A percentile compares a stretch with the other conserved stretches of the same genome.
Conservation (phyloP, 1,140 invertebrate genomes). For the Batillaria attramentaria region DNA sequence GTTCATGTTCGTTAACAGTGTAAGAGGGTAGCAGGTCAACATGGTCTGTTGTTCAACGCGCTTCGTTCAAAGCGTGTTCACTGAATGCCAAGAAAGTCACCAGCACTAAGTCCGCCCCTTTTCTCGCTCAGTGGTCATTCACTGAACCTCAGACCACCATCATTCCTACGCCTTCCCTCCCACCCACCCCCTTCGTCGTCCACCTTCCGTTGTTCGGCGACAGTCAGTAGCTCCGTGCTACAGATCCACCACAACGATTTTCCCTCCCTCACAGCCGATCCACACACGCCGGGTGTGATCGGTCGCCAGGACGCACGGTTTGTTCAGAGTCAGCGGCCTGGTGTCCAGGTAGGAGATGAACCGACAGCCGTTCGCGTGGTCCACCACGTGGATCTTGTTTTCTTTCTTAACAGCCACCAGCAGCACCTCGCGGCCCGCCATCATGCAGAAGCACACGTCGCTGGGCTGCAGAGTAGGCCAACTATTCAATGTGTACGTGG, state of each 20-base stretch:
- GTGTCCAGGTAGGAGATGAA: constrained; percentile 1
- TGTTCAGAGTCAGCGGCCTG: not conserved
- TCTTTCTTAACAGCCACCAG: not conserved
- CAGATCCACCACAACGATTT: not conserved
- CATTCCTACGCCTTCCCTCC: too few relatives aligned
- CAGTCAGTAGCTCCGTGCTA: too few relatives aligned
- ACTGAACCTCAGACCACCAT: too few relatives aligned
- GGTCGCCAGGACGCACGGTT: constrained; percentile 1
- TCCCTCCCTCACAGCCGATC: constrained; percentile 17
- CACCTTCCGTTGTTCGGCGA: too few relatives aligned
- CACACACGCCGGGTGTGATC: constrained; percentile 8
- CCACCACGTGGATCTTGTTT: constrained; percentile 7
- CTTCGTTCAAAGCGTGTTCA: too few relatives aligned
- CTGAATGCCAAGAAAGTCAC: too few relatives aligned
- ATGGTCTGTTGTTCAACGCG: too few relatives aligned
- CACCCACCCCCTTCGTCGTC: too few relatives aligned
- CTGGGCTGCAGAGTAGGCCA: not conserved
- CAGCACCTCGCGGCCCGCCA: constrained; percentile 17
- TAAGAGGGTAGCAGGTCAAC: too few relatives aligned
- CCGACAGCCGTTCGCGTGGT: constrained; percentile 18
- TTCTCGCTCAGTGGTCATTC: too few relatives aligned
- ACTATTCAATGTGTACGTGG: not conserved
- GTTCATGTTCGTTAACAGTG: too few relatives aligned
- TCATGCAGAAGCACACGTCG: constrained; percentile 19
- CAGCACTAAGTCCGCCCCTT: too few relatives aligned